Conservation (phyloP, 2,888 invertebrate genomes). For the Mellilla xanthometata region DNA sequence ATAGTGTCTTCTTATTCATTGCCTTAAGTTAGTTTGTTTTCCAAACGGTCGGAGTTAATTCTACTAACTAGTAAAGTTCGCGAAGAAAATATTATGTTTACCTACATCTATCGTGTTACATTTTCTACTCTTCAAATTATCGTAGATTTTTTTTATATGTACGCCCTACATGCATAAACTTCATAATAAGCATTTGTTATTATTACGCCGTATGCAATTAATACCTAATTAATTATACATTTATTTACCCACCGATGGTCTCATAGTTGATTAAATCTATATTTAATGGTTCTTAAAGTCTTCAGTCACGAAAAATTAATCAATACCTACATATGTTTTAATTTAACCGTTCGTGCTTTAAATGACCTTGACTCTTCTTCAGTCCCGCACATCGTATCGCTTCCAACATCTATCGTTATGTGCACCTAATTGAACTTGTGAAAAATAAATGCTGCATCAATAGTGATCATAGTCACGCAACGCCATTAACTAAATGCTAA, state of each 20-base stretch:
- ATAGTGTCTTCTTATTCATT: slow-evolving; percentile 76
- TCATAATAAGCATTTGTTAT: too few relatives aligned
- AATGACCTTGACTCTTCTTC: slow-evolving; percentile 48
- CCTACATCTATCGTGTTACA: slow-evolving; percentile 11
- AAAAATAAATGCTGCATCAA: slow-evolving; percentile 10
- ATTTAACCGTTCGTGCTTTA: slow-evolving; percentile 37
- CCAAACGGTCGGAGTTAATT: slow-evolving; percentile 53
- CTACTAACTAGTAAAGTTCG: slow-evolving; percentile 45
- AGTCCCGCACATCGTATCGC: slow-evolving; percentile 24
- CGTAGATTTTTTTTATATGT: too few relatives aligned
- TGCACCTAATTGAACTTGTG: slow-evolving; percentile 9
- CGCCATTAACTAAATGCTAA: slow-evolving; percentile 29
- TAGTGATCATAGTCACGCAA: slow-evolving; percentile 34
- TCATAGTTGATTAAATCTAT: neutral
- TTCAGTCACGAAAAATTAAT: slow-evolving; percentile 33
- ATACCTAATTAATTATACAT: too few relatives aligned
- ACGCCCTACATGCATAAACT: too few relatives aligned
- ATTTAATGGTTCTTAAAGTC: slow-evolving; percentile 18
- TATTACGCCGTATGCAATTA: too few relatives aligned
- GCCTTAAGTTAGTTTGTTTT: slow-evolving; percentile 64
- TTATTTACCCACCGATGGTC: too few relatives aligned
- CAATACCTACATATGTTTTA: slow-evolving; percentile 35
- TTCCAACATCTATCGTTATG: slow-evolving; percentile 11
- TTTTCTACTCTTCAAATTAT: too few relatives aligned
- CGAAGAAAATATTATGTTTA: slow-evolving; percentile 31